These are phyloP conservation scores for human (Homo sapiens) DNA, from an alignment of 2,113 vertebrate species.

Conservation along the genomic window GRCh38 chr5:82913501-82914000, in stretches of 20 bases:
- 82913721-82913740: background rate
- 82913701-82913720: background rate
- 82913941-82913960: background rate
- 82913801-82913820: background rate
- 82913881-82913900: background rate
- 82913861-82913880: background rate
- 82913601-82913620: background rate
- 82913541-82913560: background rate
- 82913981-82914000: background rate
- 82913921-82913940: background rate
- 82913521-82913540: background rate
- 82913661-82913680: background rate
- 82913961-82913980: background rate
- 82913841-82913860: background rate
- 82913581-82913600: background rate
- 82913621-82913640: background rate
- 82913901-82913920: background rate
- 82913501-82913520: background rate
- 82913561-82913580: background rate
- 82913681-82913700: too few species aligned
- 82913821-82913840: background rate
- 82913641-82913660: background rate
- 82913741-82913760: background rate
- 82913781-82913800: background rate
- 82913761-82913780: background rate